Base-by-base conservation (phyloP, 2,113 vertebrate species). In the Pelecanus crispus region DNA sequence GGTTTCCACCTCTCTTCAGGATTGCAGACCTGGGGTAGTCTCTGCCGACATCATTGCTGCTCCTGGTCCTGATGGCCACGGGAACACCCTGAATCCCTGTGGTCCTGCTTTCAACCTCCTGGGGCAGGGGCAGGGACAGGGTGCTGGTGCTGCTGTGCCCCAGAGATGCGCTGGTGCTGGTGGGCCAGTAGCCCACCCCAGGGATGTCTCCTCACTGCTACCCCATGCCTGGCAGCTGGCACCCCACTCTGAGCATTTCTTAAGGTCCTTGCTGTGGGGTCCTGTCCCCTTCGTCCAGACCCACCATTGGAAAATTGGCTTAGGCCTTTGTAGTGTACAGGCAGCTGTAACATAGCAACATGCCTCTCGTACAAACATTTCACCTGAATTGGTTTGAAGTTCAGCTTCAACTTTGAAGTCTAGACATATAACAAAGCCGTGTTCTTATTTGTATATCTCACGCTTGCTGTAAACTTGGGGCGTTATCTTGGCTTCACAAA, bases 381-480 rank as follows among this genome's bases (percentile, higher is more conserved):
- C 55, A 19, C 4, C 1, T 16, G 26, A 14, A 2, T 3, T 4
- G n/a, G 28, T 52, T 92, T 70, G 67, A 49, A 67, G 59, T 2
- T 66, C 25, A 3, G 40, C 18, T 62, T 58, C 28, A 38, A 25
- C 70, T 74, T 13, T 53, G 61, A 53, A 26, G 65, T 2, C 22
- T 10, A 70, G 53, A 25, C 19, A 0, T 13, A 15, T 6, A 25
- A 62, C 28, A n/a, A 1, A 14, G 7, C 42, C 0, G 0, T 5
- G 24, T 19, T 74, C 52, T 62, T 40, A 20, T 16, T n/a, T 40
- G 59, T 50, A 4, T 21, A 17, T 77, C 80, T 45, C 61, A 67
- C 36, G 56, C 65, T 9, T 14, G 38, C 61, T 7, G 26, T 52
- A 45, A 14, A 36, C 47, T 1, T 7, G 50, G 45, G 50, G 24